Evolutionary conservation across 1,140 invertebrate genomes (phyloP), one percentile per base, ranked within the genome.

Genomic region (Drosophila ohnishii): DNA sequence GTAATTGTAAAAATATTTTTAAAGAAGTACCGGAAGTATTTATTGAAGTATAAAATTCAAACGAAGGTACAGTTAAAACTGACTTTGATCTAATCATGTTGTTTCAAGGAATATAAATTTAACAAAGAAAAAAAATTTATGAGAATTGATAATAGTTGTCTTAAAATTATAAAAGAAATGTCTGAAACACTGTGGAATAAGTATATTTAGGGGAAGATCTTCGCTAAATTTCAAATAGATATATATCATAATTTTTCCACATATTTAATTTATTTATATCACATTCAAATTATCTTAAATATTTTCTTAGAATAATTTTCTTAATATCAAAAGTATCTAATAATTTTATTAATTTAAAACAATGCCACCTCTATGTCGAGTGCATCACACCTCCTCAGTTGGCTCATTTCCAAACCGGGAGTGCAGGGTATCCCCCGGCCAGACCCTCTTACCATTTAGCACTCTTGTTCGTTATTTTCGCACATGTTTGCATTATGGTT

Each of bases 401-500:
- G 56, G 35, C 56, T 16, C 37, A 7, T 30, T 14, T 8, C 37
- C 34, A 35, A 66, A 6, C 10, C 2, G 14, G 11, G 10, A 25
- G 22, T 61, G 32, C 19, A 42, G 44, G 62, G 61, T 66, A 66
- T 25, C 11, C 28, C 34, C 19, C 42, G 7, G n/a, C 37, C 56
- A 44, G 32, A 39, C 28, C 37, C 19, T 37, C 10, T 13, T 32
- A 25, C 58, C 14, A 10, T 37, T 47, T 69, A 28, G 28, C 61
- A 25, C 32, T 57, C 40, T 69, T 32, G 39, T 73, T 65, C 45
- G 48, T 35, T 53, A 61, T 80, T 81, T 82, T 81, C 66, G 80
- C 75, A 75, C 69, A 72, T 71, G 75, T 66, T 85, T 86, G 81
- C 82, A 85, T 81, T 85, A 81, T 86, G 81, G 60, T 64, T 86